phyloP scores from a whole-genome alignment of 2,888 invertebrate genomes.

The Platycnemis pennipes region DNA sequence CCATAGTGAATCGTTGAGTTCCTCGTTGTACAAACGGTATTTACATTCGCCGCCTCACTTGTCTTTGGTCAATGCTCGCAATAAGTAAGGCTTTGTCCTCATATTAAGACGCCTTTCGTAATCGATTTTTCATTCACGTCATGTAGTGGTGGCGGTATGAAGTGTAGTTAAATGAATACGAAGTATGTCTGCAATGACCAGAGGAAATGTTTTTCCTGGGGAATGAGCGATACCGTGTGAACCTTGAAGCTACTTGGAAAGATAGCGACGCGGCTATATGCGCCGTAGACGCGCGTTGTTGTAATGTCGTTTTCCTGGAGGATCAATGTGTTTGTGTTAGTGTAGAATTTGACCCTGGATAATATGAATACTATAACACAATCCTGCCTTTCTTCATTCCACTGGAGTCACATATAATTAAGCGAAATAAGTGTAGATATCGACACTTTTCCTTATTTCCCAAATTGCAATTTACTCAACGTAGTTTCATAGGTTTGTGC shows the following conservation, averaged over 20 bases:
- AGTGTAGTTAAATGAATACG: not conserved
- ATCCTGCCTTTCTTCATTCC: no score
- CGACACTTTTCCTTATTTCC: no score
- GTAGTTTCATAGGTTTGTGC: no score
- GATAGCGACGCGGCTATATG: not conserved
- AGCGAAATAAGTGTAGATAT: no score
- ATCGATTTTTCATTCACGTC: not conserved
- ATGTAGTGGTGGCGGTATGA: not conserved
- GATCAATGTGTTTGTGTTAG: no score
- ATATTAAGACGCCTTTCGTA: not conserved
- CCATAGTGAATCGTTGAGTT: not conserved
- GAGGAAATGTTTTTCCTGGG: not conserved
- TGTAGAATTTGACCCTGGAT: no score
- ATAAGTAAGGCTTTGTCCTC: not conserved
- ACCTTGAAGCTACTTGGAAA: not conserved
- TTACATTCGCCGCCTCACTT: not conserved
- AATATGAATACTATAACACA: no score
- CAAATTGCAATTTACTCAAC: no score
- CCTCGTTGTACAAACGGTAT: not conserved
- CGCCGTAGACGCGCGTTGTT: not conserved
- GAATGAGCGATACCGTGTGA: not conserved
- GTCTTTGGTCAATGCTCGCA: not conserved
- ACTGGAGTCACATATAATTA: no score
- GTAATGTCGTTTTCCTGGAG: no score
- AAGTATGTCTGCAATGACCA: not conserved